Base-by-base conservation (phyloP, 2,888 invertebrate genomes). In the Hydraecia micacea region DNA sequence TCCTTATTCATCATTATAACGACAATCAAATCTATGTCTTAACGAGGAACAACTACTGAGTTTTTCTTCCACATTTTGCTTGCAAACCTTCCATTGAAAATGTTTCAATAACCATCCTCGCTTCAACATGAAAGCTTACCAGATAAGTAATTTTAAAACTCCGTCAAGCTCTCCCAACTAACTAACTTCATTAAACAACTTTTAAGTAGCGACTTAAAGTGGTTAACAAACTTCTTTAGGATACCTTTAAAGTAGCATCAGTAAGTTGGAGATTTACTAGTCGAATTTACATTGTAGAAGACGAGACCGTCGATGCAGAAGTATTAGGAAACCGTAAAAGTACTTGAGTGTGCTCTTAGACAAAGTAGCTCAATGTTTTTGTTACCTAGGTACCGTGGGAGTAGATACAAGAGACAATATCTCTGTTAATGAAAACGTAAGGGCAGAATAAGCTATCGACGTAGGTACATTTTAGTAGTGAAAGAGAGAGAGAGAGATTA, bases 151-250 rank as follows among this genome's bases (percentile, higher is more conserved):
- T 60, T 71, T 73, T 42, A 71, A 85, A 73, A 68, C 62, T 67
- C 18, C 25, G 28, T 52, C 36, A 70, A 68, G 52, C 52, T 60
- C n/a, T 36, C 46, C 9, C 18, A 66, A 76, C 60, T 73, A 73
- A 76, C 58, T 11, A 76, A 76, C 71, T 85, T 71, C 66, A 62
- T 73, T 65, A 46, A 85, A 81, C 73, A 67, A 52, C 42, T 76
- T 73, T 84, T 81, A 80, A 72, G 58, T 32, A 72, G 52, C 18
- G 21, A 49, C 39, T 75, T 69, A 46, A 63, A 84, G 67, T 60
- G n/a, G 55, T 52, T n/a, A 46, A 52, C 55, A 46, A 73, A 70
- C 72, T 85, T 72, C 32, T n/a, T 21, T 55, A 49, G 28, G 42
- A 72, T 49, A 62, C 60, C 70, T 80, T 80, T 58, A 36, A 72